Evolutionary conservation across 2,797 vertebrate genomes (phyloP).

Genomic region (Coranthus polyacanthus): DNA sequence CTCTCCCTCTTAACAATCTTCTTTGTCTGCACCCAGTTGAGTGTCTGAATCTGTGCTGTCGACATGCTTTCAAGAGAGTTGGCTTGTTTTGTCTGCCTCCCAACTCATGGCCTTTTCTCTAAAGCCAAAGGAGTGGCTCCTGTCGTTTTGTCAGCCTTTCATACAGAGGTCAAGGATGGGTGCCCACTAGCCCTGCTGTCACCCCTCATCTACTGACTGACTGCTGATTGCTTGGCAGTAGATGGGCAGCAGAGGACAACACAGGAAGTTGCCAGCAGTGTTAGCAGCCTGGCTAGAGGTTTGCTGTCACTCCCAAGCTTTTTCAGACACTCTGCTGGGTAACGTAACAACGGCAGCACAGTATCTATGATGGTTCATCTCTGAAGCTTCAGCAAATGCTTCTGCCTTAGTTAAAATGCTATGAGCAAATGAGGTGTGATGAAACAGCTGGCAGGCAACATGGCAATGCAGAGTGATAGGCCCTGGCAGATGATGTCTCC

Average conservation of each 20-base stretch:
- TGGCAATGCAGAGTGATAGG: conserved; percentile 72
- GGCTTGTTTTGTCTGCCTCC: conserved; percentile 58
- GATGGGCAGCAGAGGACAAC: conserved; percentile 50
- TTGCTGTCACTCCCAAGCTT: conserved; percentile 42
- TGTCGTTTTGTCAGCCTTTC: conserved; percentile 67
- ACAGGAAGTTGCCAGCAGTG: conserved; percentile 44
- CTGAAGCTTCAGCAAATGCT: conserved; percentile 61
- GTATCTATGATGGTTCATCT: conserved; percentile 52
- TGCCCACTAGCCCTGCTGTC: conserved; percentile 63
- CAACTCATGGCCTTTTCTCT: conserved; percentile 54
- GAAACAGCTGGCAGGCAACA: conserved; percentile 81
- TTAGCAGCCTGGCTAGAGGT: conserved; percentile 34
- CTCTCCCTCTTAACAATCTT: conserved; percentile 28
- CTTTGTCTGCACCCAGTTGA: conserved; percentile 43
- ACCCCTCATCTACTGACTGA: conserved; percentile 63
- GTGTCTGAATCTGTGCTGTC: conserved; percentile 40
- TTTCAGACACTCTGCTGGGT: conserved; percentile 39
- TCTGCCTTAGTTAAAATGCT: conserved; percentile 70
- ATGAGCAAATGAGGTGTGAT: conserved; percentile 80
- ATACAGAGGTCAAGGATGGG: conserved; percentile 72
- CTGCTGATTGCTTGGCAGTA: conserved; percentile 59
- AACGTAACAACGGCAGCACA: conserved; percentile 17
- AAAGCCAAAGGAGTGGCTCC: conserved; percentile 62
- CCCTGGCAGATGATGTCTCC: conserved; percentile 75
- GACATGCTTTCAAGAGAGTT: conserved; percentile 58